phyloP scores from a whole-genome alignment of 2,113 vertebrate species.

The Cichladusa arquata region DNA sequence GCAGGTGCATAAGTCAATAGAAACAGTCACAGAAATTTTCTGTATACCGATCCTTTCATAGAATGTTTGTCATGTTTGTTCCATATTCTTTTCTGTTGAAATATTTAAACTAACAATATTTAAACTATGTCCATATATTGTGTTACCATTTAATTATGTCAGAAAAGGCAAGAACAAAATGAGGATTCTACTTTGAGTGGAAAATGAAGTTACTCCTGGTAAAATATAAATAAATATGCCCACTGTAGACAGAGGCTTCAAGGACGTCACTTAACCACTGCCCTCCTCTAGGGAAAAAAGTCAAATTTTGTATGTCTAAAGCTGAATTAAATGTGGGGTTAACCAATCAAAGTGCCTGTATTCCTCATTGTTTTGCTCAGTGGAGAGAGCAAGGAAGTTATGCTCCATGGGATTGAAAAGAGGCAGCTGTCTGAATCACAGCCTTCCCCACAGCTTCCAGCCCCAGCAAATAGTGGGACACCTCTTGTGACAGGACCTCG shows the following conservation, averaged over 20 bases:
- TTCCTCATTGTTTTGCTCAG: background rate
- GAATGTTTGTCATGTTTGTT: background rate
- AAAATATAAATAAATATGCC: background rate
- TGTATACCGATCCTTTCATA: background rate
- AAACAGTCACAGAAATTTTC: background rate
- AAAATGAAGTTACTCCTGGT: background rate
- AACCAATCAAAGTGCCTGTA: background rate
- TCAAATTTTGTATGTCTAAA: background rate
- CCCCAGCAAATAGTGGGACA: accelerated
- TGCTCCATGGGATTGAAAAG: background rate
- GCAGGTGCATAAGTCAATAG: background rate
- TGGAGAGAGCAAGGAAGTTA: background rate
- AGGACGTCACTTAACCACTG: background rate
- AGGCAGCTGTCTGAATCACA: background rate
- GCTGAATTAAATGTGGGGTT: background rate
- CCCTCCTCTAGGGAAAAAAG: background rate
- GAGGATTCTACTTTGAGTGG: background rate
- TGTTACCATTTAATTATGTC: background rate
- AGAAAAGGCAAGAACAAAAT: background rate
- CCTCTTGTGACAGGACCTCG: accelerated
- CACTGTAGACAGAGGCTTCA: background rate
- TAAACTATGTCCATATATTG: background rate
- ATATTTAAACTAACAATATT: slow-evolving; percentile 6
- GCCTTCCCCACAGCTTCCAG: background rate
- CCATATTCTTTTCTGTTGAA: background rate